These are phyloP conservation scores for Aphaenogaster floridana DNA, from an alignment of 1,140 invertebrate genomes.

Conservation along the genomic window DNA sequence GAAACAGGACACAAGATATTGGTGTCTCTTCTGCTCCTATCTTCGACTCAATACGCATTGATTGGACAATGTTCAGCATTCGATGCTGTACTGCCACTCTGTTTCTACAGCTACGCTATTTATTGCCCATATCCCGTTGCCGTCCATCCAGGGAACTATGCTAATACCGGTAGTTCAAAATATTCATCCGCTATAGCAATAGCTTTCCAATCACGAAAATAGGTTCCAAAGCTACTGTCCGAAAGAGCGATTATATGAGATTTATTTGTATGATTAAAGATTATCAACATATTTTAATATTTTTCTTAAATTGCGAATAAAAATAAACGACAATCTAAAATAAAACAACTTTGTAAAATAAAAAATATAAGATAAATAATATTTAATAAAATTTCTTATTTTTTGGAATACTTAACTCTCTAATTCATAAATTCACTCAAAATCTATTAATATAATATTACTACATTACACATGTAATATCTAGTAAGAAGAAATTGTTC, in stretches of 20 bases:
- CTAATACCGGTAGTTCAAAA: neutral
- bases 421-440: neutral
- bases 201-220: no score
- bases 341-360: neutral
- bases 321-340: neutral
- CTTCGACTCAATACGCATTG: constrained; percentile 79
- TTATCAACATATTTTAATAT: neutral
- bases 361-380: neutral
- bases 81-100: constrained; percentile 51
- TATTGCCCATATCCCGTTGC: no score
- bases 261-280: neutral
- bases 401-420: neutral
- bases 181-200: no score
- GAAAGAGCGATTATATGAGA: neutral
- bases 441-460: neutral
- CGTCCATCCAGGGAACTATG: no score
- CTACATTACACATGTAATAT: neutral
- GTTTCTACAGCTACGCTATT: constrained; percentile 51
- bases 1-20: neutral
- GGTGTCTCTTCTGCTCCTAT: constrained; percentile 41
- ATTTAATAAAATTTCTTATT: neutral
- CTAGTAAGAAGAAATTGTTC: neutral
- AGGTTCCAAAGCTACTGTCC: no score
- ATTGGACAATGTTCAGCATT: constrained; percentile 78
- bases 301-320: neutral